phyloP scores from a whole-genome alignment of 1,140 invertebrate genomes.

The Drosophila littoralis region DNA sequence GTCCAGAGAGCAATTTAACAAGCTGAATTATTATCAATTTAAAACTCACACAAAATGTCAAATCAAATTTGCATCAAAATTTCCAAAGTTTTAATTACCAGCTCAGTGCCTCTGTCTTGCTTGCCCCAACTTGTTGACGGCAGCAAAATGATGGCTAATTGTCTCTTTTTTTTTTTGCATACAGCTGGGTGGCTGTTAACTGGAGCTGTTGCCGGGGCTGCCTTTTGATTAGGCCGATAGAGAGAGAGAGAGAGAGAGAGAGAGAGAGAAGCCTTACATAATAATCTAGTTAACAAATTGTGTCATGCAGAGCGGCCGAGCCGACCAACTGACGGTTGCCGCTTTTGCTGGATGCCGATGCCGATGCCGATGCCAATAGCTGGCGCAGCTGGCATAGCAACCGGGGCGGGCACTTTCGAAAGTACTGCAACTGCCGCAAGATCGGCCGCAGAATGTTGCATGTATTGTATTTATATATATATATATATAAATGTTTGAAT shows the following conservation, averaged over 20 bases:
- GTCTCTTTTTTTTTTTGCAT: constrained; percentile 74
- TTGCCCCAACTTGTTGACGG: constrained; percentile 48
- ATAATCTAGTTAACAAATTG: constrained; percentile 81
- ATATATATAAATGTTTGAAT: constrained; percentile 41
- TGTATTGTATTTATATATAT: neutral
- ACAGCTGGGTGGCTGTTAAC: constrained; percentile 17
- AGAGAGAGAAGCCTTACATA: constrained; percentile 63
- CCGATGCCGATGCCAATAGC: constrained; percentile 1
- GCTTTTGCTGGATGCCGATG: constrained; percentile 25
- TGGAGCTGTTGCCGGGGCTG: constrained; percentile 18
- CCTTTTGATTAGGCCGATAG: constrained; percentile 60
- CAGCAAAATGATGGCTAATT: constrained; percentile 77
- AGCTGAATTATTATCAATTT: constrained; percentile 43
- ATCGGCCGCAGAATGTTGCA: constrained; percentile 39
- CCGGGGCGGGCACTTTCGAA: constrained; percentile 68
- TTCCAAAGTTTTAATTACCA: constrained; percentile 68
- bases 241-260: constrained; percentile 27
- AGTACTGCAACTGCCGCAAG: constrained; percentile 42
- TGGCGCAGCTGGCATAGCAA: constrained; percentile 49
- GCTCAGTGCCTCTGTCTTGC: constrained; percentile 9
- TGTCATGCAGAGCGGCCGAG: constrained; percentile 70
- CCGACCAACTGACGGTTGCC: constrained; percentile 37
- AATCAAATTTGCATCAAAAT: constrained; percentile 64
- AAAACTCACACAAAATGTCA: constrained; percentile 59
- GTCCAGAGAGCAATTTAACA: constrained; percentile 13